phyloP scores from a whole-genome alignment of 1,140 invertebrate species.

The Camponotus pennsylvanicus region DNA sequence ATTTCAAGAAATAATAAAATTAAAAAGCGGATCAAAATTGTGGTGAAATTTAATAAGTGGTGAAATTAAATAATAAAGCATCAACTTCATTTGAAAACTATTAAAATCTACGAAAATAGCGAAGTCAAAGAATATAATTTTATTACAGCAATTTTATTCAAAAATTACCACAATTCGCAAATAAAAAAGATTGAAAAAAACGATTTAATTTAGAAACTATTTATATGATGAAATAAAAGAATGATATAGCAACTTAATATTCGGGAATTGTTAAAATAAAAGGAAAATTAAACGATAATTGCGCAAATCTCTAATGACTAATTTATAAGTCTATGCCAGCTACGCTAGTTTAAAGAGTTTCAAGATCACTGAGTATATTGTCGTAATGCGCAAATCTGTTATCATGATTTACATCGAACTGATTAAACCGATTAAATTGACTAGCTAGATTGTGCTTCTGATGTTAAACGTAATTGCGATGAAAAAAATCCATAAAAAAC shows the following conservation, averaged over 20 bases:
- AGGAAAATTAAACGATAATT: conserved; percentile 19
- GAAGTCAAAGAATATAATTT: background rate
- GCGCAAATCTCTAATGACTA: background rate
- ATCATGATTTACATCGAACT: conserved; percentile 50
- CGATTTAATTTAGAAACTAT: background rate
- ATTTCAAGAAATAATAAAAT: conserved; percentile 3
- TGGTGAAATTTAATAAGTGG: background rate
- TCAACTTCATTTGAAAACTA: background rate
- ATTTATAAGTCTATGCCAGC: background rate
- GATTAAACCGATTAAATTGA: background rate
- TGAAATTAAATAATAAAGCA: background rate
- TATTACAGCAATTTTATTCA: background rate
- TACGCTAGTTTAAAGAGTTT: background rate
- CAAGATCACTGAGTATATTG: background rate
- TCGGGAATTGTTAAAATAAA: background rate
- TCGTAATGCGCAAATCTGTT: background rate
- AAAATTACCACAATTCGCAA: background rate
- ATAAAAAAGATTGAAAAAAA: background rate
- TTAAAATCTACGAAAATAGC: background rate
- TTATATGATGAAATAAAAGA: background rate
- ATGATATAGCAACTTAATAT: background rate
- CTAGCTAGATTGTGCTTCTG: background rate
- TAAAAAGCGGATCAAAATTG: background rate
- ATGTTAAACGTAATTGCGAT: background rate
- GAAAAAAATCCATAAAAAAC: background rate